Percentiles rank a stretch among this genome's conserved stretches.
These are phyloP conservation scores for Porites lobata DNA, from an alignment of 92 coral and sea anemone genomes.

Conservation along the genomic window DNA sequence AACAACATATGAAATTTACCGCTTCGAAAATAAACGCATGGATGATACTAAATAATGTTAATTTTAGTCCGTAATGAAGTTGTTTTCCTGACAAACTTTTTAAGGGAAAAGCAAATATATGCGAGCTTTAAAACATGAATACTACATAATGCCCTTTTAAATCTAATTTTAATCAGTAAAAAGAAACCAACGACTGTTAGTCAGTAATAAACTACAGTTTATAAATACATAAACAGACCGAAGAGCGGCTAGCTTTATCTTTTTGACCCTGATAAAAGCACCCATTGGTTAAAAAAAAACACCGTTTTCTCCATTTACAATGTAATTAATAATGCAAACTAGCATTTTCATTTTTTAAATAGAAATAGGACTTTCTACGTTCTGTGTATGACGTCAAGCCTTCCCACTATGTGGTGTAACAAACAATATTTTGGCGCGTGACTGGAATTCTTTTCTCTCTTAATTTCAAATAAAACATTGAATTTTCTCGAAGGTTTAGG, in stretches of 20 bases:
- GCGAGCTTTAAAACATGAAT: slow-evolving; percentile 16
- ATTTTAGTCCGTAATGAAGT: slow-evolving; percentile 11
- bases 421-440: slow-evolving; percentile 9
- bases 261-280: slow-evolving; percentile 5
- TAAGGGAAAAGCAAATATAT: slow-evolving; percentile 12
- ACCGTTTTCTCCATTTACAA: background rate
- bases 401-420: background rate
- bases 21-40: background rate
- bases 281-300: background rate
- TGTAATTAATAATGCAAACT: slow-evolving; percentile 10
- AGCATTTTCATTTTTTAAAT: background rate
- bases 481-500: slow-evolving; percentile 26
- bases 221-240: background rate
- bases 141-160: background rate
- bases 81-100: background rate
- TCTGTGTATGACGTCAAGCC: slow-evolving; percentile 22
- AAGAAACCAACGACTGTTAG: background rate
- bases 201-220: no score
- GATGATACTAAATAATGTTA: background rate
- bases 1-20: background rate
- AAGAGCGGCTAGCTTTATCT: background rate
- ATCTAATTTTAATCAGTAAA: background rate
- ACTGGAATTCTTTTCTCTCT: background rate
- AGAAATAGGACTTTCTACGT: slow-evolving; percentile 21
- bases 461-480: slow-evolving; percentile 18